Evolutionary conservation across 2,888 invertebrate genomes (phyloP).

Genomic region (Enchytraeus crypticus): DNA sequence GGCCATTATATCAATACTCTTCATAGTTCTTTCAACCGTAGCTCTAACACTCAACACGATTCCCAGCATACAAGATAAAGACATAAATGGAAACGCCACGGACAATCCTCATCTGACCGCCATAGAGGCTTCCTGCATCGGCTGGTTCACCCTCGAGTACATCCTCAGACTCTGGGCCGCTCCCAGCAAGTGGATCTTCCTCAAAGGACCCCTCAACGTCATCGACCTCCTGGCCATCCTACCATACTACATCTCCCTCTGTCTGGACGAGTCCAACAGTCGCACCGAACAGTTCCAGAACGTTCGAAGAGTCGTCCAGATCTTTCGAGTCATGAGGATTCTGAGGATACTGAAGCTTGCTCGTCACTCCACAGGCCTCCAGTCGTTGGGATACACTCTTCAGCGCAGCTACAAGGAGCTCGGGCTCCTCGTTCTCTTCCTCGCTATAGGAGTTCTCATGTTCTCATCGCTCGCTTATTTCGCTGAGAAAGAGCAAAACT

Average conservation of each 20-base stretch:
- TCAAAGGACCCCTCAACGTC: constrained; percentile 95
- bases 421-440: constrained; percentile 90
- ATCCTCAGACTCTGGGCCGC: constrained; percentile 91
- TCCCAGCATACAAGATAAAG: constrained; percentile 9
- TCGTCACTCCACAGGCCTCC: constrained; percentile 93
- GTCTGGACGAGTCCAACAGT: constrained; percentile 92
- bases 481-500: constrained; percentile 94
- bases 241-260: constrained; percentile 95
- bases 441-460: constrained; percentile 96
- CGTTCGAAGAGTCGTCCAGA: constrained; percentile 93
- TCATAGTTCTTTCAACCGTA: constrained; percentile 13
- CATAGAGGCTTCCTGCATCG: constrained; percentile 95
- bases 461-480: constrained; percentile 98
- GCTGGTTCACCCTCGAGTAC: constrained; percentile 97
- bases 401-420: constrained; percentile 97
- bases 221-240: constrained; percentile 96
- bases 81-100: constrained; percentile 9
- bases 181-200: constrained; percentile 98
- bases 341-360: constrained; percentile 56
- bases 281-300: constrained; percentile 59
- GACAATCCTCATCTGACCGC: constrained; percentile 62
- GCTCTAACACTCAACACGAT: constrained; percentile 15
- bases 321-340: constrained; percentile 72
- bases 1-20: constrained; percentile 77
- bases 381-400: constrained; percentile 93